Base-by-base conservation (phyloP, 2,888 invertebrate species). In the Lithophane semibrunnea region DNA sequence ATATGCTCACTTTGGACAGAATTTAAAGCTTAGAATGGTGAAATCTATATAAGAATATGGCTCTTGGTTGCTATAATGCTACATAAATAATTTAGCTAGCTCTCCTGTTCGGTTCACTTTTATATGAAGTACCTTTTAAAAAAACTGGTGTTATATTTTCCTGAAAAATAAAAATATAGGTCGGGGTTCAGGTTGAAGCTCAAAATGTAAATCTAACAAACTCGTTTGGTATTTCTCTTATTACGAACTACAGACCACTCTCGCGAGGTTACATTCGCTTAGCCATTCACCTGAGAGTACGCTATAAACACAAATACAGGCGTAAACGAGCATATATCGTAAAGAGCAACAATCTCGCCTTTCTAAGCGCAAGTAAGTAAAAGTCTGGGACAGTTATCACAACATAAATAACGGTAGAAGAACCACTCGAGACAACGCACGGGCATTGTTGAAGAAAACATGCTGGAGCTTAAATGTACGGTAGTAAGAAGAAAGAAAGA, bases 291-390 rank as follows among this genome's bases (percentile, higher is more conserved):
- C 56, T 49, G 64, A 37, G 65, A 86, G 71, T 69, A 80, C 56
- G 69, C 54, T 83, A 86, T 72, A 82, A 73, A 77, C 72, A 75
- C 47, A 70, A 78, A 83, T 74, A 77, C 58, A 56, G 44, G 49
- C 66, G 84, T 79, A 86, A 83, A 79, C 47, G 60, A 70, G 29
- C 86, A 86, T 83, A 83, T 69, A 83, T 86, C 72, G 84, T 75
- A 69, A 86, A 84, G 74, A 70, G 84, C 79, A 75, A 79, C 79
- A 86, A 79, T 86, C 68, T 84, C 29, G 75, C 75, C 81, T 85
- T 85, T 85, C 85, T 87, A 87, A 80, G 85, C 63, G 84, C 70
- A 86, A 84, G 81, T 85, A 80, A 85, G 86, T 84, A 84, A 84
- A 84, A 84, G 86, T 86, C 74, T 75, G 74, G 64, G 84, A 86